phyloP scores from a whole-genome alignment of 2,888 invertebrate species.

The Nymphalis c-album region DNA sequence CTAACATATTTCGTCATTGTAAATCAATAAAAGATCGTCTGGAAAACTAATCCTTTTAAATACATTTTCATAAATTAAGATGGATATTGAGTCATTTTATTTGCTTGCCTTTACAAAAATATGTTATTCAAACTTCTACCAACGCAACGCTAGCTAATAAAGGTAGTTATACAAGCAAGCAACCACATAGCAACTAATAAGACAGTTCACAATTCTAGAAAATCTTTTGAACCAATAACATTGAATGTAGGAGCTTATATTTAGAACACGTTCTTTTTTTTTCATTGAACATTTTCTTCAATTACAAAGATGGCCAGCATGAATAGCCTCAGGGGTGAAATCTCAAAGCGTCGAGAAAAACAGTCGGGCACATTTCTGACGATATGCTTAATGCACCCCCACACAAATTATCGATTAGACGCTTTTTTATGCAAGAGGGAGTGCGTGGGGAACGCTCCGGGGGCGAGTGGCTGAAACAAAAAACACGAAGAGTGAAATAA shows the following conservation, averaged over 20 bases:
- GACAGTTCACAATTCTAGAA: not conserved
- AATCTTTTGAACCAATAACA: not conserved
- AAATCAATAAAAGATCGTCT: too few relatives aligned
- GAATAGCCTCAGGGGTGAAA: slow-evolving; percentile 75
- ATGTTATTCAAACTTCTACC: too few relatives aligned
- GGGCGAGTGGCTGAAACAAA: slow-evolving; percentile 81
- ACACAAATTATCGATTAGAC: slow-evolving; percentile 82
- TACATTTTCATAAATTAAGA: too few relatives aligned
- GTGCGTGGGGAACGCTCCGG: slow-evolving; percentile 72
- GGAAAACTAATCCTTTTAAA: too few relatives aligned
- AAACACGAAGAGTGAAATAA: slow-evolving; percentile 81
- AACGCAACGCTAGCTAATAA: too few relatives aligned
- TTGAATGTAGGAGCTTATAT: not conserved
- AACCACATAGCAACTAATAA: too few relatives aligned
- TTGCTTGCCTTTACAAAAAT: too few relatives aligned
- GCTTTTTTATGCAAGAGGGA: slow-evolving; percentile 81
- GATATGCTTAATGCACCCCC: slow-evolving; percentile 82
- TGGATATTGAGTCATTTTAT: too few relatives aligned
- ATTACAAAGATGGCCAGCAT: slow-evolving; percentile 70
- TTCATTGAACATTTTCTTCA: slow-evolving; percentile 47
- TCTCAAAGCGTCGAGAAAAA: slow-evolving; percentile 78
- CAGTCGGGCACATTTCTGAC: slow-evolving; percentile 70
- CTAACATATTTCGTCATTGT: too few relatives aligned
- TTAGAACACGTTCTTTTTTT: not conserved
- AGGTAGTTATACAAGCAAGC: too few relatives aligned